A percentile compares a stretch with the other conserved stretches of the same genome.
Conservation (phyloP, 1,140 invertebrate genomes). For the Alviniconcha marisindica region DNA sequence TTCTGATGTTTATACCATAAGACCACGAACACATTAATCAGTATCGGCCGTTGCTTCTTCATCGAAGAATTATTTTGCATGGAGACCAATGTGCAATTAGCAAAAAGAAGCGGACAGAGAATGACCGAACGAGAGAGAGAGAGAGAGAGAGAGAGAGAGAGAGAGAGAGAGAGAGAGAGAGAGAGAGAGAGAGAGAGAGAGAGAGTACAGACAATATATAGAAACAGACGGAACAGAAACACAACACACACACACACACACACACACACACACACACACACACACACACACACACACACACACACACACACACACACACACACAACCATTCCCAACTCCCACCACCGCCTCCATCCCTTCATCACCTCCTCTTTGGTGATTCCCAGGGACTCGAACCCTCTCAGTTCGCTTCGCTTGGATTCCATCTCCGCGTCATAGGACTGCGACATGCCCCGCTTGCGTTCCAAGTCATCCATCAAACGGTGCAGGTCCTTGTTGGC, state of each 20-base stretch:
- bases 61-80: too few relatives aligned
- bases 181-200: not conserved
- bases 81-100: too few relatives aligned
- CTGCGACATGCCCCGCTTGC: constrained; percentile 55
- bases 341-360: too few relatives aligned
- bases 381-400: constrained; percentile 53
- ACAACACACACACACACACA: too few relatives aligned
- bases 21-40: too few relatives aligned
- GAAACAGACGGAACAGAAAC: too few relatives aligned
- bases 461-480: constrained; percentile 59
- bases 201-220: too few relatives aligned
- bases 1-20: too few relatives aligned
- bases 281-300: not conserved
- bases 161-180: not conserved
- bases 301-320: not conserved
- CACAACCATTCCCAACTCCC: not conserved
- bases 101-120: too few relatives aligned
- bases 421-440: constrained; percentile 60
- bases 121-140: not conserved
- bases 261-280: not conserved
- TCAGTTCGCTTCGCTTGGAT: constrained; percentile 54
- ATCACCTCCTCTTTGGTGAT: constrained; percentile 50
- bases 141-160: not conserved
- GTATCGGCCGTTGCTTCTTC: too few relatives aligned
- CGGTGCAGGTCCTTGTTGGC: constrained; percentile 65